Evolutionary conservation across 1,140 invertebrate genomes (phyloP), one percentile per base, ranked within the genome.

Genomic region (Nilaparvata lugens): DNA sequence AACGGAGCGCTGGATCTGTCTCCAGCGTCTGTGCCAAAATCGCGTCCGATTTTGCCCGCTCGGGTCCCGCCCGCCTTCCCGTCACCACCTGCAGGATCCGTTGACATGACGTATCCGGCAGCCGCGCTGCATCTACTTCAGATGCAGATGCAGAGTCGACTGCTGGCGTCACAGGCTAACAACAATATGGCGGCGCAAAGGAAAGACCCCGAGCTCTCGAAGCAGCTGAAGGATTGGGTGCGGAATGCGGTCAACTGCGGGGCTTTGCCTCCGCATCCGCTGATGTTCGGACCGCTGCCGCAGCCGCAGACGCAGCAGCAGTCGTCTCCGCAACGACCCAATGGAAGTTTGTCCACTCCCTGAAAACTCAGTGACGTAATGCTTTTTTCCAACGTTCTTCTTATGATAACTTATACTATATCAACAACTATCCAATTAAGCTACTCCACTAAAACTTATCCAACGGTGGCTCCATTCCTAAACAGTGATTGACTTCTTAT

Each of bases 191-290:
- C 9, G n/a, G 9, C 21, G 13, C 43, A 60, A 40, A 9, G 38
- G 4, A 18, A 42, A 23, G 52, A 60, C 21, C 59, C 52, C 13
- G 35, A 55, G 14, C 19, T 42, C 1, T 23, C 59, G 11, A 60
- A 60, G 35, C 52, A 60, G 28, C 45, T 60, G 6, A 52, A 60
- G 21, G 59, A 60, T 23, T 60, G 59, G 59, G 52, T 60, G 31
- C 7, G 59, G 9, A 60, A 60, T 35, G 35, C 52, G 11, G 55
- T 60, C 18, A 54, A 53, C 19, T 55, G 53, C 35, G 53, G 53
- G 11, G 53, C 23, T 16, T 14, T 55, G 2, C 59, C 59, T 35
- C 58, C 45, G 21, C 58, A 60, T 21, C 59, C 59, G 4, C 21
- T 60, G 19, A 60, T 60, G 59, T 60, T 60, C 21, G 38, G 38